Evolutionary conservation across 2,797 vertebrate species (phyloP).

Genomic region (Micromesistius poutassou): DNA sequence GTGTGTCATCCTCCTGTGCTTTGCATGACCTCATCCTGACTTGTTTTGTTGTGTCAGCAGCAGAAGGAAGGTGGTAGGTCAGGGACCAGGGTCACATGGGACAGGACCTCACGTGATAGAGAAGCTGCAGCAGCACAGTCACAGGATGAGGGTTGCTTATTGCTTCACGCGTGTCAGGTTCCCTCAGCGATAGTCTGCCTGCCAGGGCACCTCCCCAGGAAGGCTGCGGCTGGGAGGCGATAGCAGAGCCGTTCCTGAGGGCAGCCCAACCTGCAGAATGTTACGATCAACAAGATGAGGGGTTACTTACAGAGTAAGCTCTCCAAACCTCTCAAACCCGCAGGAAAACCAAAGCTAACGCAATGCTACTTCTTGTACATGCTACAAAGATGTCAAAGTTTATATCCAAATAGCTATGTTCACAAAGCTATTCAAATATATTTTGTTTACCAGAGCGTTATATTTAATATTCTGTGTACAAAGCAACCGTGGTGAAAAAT

Average conservation of each 20-base stretch:
- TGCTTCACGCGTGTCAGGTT: conserved; percentile 11
- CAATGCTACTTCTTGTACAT: not conserved
- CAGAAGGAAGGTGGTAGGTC: conserved; percentile 23
- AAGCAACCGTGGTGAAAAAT: conserved; percentile 24
- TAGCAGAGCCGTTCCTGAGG: conserved; percentile 7
- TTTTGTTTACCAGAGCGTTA: not conserved
- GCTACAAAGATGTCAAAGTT: not conserved
- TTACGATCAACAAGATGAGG: not conserved
- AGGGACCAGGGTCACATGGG: conserved; percentile 30
- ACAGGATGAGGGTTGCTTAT: conserved; percentile 49
- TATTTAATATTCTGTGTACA: conserved; percentile 28
- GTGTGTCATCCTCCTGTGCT: conserved; percentile 20
- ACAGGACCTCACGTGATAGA: not conserved
- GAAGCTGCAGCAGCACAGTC: conserved; percentile 29
- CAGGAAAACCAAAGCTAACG: not conserved
- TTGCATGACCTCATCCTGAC: conserved; percentile 22
- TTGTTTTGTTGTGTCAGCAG: conserved; percentile 34
- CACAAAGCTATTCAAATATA: not conserved
- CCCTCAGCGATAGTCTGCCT: conserved; percentile 40
- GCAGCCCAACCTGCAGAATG: not conserved
- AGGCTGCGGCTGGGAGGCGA: conserved; percentile 27
- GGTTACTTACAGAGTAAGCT: too few species aligned
- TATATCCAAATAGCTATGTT: not conserved
- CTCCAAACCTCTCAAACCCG: not conserved
- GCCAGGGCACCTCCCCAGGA: conserved; percentile 33